Percentiles rank a stretch among this genome's conserved stretches.
Conservation (phyloP, 2,888 invertebrate species). For the Sympetrum striolatum region DNA sequence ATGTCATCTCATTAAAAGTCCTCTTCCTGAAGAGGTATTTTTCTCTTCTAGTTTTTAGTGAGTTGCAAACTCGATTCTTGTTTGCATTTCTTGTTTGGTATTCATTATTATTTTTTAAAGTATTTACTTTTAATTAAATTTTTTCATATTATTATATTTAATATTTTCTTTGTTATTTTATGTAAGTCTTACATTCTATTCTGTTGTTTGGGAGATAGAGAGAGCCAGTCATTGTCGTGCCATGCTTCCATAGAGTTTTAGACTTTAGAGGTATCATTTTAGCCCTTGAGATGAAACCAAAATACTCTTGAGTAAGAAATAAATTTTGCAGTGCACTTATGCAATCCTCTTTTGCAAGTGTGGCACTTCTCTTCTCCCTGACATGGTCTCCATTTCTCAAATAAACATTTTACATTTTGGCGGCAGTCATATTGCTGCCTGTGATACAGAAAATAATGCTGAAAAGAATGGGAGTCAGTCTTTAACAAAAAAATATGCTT, state of each 20-base stretch:
- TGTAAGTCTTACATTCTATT: conserved; percentile 41
- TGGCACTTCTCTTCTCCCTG: conserved; percentile 31
- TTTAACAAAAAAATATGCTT: conserved; percentile 31
- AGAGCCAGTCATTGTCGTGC: conserved; percentile 24
- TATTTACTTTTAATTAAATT: conserved; percentile 41
- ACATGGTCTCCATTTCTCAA: conserved; percentile 19
- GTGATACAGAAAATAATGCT: conserved; percentile 21
- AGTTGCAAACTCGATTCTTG: conserved; percentile 40
- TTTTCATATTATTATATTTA: conserved; percentile 45
- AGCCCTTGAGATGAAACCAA: background rate
- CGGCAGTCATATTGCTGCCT: conserved; percentile 40
- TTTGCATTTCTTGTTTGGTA: conserved; percentile 37
- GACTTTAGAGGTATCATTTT: conserved; percentile 3
- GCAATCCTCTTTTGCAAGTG: background rate
- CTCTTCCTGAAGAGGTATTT: background rate
- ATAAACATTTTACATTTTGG: conserved; percentile 3
- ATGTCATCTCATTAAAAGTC: conserved; percentile 25
- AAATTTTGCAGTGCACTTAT: conserved; percentile 7
- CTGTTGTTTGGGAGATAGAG: conserved; percentile 31
- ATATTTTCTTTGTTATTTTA: conserved; percentile 45
- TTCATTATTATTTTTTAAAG: conserved; percentile 44
- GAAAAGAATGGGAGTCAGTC: conserved; percentile 33
- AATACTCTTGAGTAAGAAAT: conserved; percentile 18
- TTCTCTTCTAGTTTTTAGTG: conserved; percentile 27
- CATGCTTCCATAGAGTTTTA: background rate